Conservation (phyloP, 2,797 vertebrate species). For the Semotilus atromaculatus region DNA sequence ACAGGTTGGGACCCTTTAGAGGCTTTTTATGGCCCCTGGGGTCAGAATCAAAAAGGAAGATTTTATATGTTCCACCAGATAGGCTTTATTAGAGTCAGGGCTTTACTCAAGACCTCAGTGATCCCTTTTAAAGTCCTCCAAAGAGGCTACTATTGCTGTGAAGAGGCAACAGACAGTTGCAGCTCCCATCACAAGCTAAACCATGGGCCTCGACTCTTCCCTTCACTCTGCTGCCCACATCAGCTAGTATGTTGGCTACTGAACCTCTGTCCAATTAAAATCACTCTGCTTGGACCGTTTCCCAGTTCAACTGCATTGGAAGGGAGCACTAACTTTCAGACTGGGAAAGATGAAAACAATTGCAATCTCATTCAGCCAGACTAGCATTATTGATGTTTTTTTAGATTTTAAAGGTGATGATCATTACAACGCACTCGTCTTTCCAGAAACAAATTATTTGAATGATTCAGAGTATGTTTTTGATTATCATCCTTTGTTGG, state of each 20-base stretch:
- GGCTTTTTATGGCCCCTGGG: neutral
- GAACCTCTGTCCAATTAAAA: constrained; percentile 53
- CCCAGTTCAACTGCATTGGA: constrained; percentile 16
- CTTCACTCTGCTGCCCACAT: constrained; percentile 38
- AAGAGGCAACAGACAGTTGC: constrained; percentile 34
- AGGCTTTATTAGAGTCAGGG: constrained; percentile 31
- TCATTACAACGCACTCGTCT: constrained; percentile 6
- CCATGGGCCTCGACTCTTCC: constrained; percentile 9
- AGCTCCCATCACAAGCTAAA: constrained; percentile 31
- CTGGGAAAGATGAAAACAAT: constrained; percentile 27
- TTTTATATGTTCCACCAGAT: constrained; percentile 15
- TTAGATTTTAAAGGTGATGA: constrained; percentile 25
- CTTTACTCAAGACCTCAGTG: constrained; percentile 35
- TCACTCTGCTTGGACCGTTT: constrained; percentile 32
- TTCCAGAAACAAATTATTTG: neutral
- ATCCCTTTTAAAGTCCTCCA: constrained; percentile 41
- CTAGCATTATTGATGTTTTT: neutral
- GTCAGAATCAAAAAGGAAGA: constrained; percentile 24
- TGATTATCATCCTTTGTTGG: neutral
- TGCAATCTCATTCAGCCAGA: constrained; percentile 17
- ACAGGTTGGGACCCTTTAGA: constrained; percentile 1
- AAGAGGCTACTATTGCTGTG: constrained; percentile 23
- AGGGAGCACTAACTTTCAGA: neutral
- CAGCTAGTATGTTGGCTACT: constrained; percentile 22
- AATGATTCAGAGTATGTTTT: neutral